A percentile compares a stretch with the other conserved stretches of the same genome.
phyloP scores from a whole-genome alignment of 2,113 vertebrate genomes.

The Pangasianodon gigas region DNA sequence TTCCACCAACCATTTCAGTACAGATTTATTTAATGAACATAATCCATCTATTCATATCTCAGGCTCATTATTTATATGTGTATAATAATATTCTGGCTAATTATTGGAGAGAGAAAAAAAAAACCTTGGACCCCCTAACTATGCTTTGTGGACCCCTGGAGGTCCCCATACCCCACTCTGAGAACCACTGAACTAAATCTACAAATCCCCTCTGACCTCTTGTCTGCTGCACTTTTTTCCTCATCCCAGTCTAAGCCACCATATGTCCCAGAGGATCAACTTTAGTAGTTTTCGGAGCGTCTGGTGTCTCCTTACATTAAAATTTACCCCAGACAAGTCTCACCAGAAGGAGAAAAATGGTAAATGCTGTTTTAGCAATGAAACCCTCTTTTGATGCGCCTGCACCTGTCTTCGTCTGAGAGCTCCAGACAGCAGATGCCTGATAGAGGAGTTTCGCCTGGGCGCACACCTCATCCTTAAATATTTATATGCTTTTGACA shows the following conservation, averaged over 20 bases:
- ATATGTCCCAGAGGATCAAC: conserved; percentile 78
- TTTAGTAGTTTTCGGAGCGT: conserved; percentile 70
- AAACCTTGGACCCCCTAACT: background rate
- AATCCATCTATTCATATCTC: conserved; percentile 10
- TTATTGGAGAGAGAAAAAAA: background rate
- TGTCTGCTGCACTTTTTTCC: conserved; percentile 39
- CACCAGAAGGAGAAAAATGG: conserved; percentile 84
- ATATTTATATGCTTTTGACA: conserved; percentile 97
- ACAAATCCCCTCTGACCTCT: conserved; percentile 25
- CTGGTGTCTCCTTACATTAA: conserved; percentile 78
- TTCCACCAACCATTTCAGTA: background rate
- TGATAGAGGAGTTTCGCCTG: conserved; percentile 82
- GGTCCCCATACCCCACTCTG: background rate
- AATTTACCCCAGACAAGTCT: conserved; percentile 81
- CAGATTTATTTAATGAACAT: background rate
- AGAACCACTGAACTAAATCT: conserved; percentile 33
- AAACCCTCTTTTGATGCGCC: conserved; percentile 93
- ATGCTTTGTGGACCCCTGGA: background rate
- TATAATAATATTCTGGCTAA: background rate
- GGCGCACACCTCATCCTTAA: conserved; percentile 91
- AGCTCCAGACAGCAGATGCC: conserved; percentile 89
- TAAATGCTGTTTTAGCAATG: conserved; percentile 94
- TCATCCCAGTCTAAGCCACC: conserved; percentile 66
- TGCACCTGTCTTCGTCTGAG: conserved; percentile 96
- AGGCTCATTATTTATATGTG: conserved; percentile 4